phyloP scores from a whole-genome alignment of 1,140 invertebrate species.

The Pantala flavescens region DNA sequence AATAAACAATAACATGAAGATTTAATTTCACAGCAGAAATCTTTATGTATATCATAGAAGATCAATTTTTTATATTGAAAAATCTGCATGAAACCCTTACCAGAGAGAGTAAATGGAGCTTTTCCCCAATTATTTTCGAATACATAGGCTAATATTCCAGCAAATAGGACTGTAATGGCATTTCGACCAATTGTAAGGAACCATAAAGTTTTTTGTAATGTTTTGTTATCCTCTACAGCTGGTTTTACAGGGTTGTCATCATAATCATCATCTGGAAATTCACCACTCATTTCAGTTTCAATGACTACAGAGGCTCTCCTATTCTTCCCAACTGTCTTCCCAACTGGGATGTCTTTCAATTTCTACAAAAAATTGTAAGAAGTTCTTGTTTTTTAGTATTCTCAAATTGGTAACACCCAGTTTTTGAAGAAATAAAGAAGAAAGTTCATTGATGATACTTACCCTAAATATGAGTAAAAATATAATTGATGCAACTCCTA shows the following conservation, averaged over 20 bases:
- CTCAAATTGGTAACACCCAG: background rate
- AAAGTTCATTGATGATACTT: slow-evolving; percentile 26
- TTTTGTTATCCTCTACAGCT: slow-evolving; percentile 14
- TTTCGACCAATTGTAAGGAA: slow-evolving; percentile 65
- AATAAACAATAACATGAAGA: too few species aligned
- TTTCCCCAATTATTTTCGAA: slow-evolving; percentile 27
- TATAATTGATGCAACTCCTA: slow-evolving; percentile 53
- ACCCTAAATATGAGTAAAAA: slow-evolving; percentile 55
- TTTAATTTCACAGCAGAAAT: too few species aligned
- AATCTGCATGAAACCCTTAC: slow-evolving; percentile 24
- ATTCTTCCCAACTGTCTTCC: slow-evolving; percentile 28
- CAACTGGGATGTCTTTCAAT: slow-evolving; percentile 49
- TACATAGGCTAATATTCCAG: background rate
- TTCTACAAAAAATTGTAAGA: slow-evolving; percentile 38
- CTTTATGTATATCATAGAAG: too few species aligned
- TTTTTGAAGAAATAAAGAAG: slow-evolving; percentile 12
- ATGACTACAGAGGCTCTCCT: slow-evolving; percentile 21
- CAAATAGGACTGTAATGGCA: slow-evolving; percentile 57
- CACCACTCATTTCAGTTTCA: background rate
- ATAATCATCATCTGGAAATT: background rate
- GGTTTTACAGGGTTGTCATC: slow-evolving; percentile 21
- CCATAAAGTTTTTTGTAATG: slow-evolving; percentile 50
- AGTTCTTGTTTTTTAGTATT: slow-evolving; percentile 13
- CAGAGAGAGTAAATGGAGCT: slow-evolving; percentile 41
- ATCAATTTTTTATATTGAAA: too few species aligned